A percentile compares a stretch with the other conserved stretches of the same genome.
These are phyloP conservation scores for Eupithecia exiguata DNA, from an alignment of 2,888 invertebrate species.

Conservation along the genomic window DNA sequence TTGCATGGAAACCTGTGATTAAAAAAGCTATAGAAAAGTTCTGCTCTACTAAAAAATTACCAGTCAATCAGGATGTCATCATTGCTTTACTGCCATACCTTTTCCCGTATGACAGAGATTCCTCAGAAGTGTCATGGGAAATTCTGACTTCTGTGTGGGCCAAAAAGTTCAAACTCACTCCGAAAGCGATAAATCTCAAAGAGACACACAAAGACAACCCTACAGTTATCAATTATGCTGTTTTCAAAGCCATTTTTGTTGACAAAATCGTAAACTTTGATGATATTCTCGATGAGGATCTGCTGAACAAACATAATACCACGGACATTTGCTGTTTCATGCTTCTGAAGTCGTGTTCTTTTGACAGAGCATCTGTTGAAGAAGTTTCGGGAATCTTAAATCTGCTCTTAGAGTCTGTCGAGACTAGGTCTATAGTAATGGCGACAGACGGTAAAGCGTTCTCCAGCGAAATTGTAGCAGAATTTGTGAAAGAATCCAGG, in stretches of 20 bases:
- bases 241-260: constrained; percentile 59
- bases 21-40: constrained; percentile 74
- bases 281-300: constrained; percentile 60
- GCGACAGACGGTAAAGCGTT: constrained; percentile 59
- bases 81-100: constrained; percentile 85
- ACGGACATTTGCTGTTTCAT: constrained; percentile 70
- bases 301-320: constrained; percentile 62
- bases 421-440: constrained; percentile 64
- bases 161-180: constrained; percentile 59
- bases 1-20: constrained; percentile 73
- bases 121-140: constrained; percentile 60
- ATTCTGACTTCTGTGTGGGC: constrained; percentile 73
- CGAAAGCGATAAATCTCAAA: constrained; percentile 47
- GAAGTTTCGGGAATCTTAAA: constrained; percentile 72
- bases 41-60: constrained; percentile 68
- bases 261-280: constrained; percentile 58
- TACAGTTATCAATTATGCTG: constrained; percentile 53
- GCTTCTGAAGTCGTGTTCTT: constrained; percentile 73
- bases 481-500: constrained; percentile 65
- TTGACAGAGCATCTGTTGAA: constrained; percentile 65
- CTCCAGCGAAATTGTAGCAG: constrained; percentile 60
- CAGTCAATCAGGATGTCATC: constrained; percentile 83
- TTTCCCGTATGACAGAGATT: constrained; percentile 78
- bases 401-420: constrained; percentile 71
- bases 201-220: constrained; percentile 52